These are phyloP conservation scores for Narcine bancroftii DNA, from an alignment of 2,113 vertebrate genomes.

Conservation along the genomic window DNA sequence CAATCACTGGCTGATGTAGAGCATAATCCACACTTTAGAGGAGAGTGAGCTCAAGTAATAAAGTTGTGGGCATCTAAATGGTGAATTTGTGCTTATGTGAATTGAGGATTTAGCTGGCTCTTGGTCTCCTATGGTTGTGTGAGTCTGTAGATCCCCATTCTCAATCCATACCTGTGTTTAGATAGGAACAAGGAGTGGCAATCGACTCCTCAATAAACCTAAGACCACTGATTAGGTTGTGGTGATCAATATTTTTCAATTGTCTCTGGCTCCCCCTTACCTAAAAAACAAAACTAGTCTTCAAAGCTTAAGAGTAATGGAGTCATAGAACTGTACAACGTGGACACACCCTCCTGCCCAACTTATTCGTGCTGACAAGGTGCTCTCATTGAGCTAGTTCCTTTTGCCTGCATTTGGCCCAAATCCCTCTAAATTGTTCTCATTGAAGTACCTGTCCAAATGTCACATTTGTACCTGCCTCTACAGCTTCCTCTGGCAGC, in stretches of 20 bases:
- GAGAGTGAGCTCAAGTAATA: background rate
- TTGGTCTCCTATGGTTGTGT: background rate
- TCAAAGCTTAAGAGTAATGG: background rate
- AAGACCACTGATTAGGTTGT: background rate
- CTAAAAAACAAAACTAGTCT: background rate
- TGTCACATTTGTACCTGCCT: too few relatives aligned
- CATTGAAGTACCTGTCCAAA: too few relatives aligned
- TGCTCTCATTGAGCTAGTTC: too few relatives aligned
- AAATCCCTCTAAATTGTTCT: too few relatives aligned
- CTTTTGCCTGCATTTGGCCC: too few relatives aligned
- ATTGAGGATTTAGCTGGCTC: background rate
- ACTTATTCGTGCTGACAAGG: too few relatives aligned
- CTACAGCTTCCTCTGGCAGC: too few relatives aligned
- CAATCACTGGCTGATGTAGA: background rate
- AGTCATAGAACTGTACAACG: too few relatives aligned
- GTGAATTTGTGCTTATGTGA: background rate
- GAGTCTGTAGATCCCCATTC: background rate
- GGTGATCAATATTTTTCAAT: background rate
- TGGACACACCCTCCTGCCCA: too few relatives aligned
- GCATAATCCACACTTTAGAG: background rate
- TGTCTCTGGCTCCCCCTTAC: background rate
- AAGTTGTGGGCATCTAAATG: background rate
- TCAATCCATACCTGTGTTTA: background rate
- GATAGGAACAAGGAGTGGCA: background rate
- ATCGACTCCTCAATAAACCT: background rate